These are phyloP conservation scores for Sebastes itinus DNA, from an alignment of 2,797 vertebrate species.

Conservation along the genomic window DNA sequence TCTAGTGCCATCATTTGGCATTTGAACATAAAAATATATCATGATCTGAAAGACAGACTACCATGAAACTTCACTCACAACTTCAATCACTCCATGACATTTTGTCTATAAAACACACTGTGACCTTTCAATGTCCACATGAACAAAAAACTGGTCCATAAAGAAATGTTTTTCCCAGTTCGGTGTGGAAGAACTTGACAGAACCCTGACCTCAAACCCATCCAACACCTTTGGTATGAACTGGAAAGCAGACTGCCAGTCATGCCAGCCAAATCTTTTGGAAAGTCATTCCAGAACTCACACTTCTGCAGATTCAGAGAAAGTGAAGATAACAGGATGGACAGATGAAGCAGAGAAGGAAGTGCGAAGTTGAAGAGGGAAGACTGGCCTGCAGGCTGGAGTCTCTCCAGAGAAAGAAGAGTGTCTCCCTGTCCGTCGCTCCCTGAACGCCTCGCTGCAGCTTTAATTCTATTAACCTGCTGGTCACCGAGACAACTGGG, in stretches of 20 bases:
- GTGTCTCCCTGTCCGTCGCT: constrained; percentile 10
- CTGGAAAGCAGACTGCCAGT: not conserved
- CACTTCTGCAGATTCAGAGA: not conserved
- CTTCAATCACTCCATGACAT: not conserved
- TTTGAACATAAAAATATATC: not conserved
- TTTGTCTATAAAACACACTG: not conserved
- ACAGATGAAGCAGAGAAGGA: not conserved
- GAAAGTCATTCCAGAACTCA: not conserved
- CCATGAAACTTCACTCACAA: not conserved
- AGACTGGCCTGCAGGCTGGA: not conserved
- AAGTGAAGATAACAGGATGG: not conserved
- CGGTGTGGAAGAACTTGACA: not conserved
- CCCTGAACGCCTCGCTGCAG: constrained; percentile 72
- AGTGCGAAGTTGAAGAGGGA: not conserved
- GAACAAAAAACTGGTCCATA: not conserved
- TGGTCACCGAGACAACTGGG: constrained; percentile 22
- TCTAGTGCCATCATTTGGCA: not conserved
- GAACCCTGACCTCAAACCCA: not conserved
- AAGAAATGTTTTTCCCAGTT: not conserved
- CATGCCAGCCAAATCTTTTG: not conserved
- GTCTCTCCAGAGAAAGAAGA: not conserved
- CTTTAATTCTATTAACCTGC: constrained; percentile 46
- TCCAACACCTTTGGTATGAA: not conserved
- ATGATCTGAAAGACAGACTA: not conserved
- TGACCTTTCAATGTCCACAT: not conserved